Evolutionary conservation across 2,113 vertebrate species (phyloP).

Genomic region (Castor canadensis): DNA sequence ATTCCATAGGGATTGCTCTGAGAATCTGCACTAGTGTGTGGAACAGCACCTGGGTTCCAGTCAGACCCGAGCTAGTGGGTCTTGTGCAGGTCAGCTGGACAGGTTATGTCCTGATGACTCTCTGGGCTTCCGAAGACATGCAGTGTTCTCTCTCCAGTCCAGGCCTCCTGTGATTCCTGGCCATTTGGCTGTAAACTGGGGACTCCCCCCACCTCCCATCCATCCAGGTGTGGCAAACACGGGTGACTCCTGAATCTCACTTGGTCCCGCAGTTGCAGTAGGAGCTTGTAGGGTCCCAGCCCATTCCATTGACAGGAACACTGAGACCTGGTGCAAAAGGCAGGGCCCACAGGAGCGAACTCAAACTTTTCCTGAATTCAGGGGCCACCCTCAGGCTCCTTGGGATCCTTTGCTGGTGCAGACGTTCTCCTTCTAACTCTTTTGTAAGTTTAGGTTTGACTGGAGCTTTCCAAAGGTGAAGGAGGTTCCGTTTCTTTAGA

Average conservation of each 20-base stretch:
- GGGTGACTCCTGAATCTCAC: not conserved
- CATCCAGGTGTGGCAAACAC: not conserved
- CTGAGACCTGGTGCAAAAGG: not conserved
- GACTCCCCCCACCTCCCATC: not conserved
- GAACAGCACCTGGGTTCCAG: not conserved
- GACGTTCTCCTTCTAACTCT: not conserved
- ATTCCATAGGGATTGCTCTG: not conserved
- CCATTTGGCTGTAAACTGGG: not conserved
- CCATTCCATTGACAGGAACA: not conserved
- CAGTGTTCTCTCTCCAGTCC: not conserved
- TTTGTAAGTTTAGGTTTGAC: not conserved
- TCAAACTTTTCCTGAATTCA: not conserved
- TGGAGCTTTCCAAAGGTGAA: not conserved
- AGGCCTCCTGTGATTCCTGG: not conserved
- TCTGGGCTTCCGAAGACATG: not conserved
- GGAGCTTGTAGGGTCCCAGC: no score
- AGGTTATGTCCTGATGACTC: not conserved
- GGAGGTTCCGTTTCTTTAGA: not conserved
- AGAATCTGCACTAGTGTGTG: not conserved
- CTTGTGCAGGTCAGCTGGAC: not conserved
- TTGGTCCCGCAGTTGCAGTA: not conserved
- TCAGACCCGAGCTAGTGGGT: not conserved
- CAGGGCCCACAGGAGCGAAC: not conserved
- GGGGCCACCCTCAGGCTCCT: not conserved
- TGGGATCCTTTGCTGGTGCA: not conserved